phyloP scores from a whole-genome alignment of 1,140 invertebrate genomes.

The Magallana angulata region DNA sequence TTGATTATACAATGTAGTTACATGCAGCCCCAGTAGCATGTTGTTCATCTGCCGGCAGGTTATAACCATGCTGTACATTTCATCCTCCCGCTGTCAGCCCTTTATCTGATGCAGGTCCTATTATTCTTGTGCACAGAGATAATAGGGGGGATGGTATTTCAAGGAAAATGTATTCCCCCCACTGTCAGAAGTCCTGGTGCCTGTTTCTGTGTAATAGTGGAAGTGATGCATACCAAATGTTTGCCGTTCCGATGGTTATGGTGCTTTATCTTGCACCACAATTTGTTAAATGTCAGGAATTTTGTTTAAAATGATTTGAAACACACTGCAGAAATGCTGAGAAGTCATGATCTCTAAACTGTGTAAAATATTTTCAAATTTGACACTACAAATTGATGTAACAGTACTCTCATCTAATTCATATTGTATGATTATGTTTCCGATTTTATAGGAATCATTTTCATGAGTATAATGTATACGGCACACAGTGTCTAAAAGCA shows the following conservation, averaged over 20 bases:
- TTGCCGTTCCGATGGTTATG: slow-evolving; percentile 9
- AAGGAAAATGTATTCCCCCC: slow-evolving; percentile 1
- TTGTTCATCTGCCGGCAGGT: neutral
- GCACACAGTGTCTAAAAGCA: no score
- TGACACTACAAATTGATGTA: neutral
- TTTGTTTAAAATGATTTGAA: slow-evolving; percentile 22
- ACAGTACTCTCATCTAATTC: neutral
- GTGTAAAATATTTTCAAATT: neutral
- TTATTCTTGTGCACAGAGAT: slow-evolving; percentile 30
- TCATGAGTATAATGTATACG: neutral
- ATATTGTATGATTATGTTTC: no score
- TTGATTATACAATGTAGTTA: slow-evolving; percentile 13
- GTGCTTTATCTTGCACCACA: slow-evolving; percentile 16
- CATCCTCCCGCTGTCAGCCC: neutral
- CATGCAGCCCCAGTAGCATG: neutral
- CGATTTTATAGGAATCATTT: no score
- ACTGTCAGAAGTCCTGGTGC: slow-evolving; percentile 16
- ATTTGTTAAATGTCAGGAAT: slow-evolving; percentile 38
- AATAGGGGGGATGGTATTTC: slow-evolving; percentile 21
- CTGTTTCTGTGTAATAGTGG: slow-evolving; percentile 2
- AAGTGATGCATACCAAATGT: slow-evolving; percentile 37
- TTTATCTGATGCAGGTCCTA: slow-evolving; percentile 31
- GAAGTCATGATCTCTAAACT: neutral
- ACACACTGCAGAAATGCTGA: neutral
- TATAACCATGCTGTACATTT: slow-evolving; percentile 21